Evolutionary conservation across 2,888 invertebrate genomes (phyloP), one percentile per base, ranked within the genome.

Genomic region (Operophtera brumata): DNA sequence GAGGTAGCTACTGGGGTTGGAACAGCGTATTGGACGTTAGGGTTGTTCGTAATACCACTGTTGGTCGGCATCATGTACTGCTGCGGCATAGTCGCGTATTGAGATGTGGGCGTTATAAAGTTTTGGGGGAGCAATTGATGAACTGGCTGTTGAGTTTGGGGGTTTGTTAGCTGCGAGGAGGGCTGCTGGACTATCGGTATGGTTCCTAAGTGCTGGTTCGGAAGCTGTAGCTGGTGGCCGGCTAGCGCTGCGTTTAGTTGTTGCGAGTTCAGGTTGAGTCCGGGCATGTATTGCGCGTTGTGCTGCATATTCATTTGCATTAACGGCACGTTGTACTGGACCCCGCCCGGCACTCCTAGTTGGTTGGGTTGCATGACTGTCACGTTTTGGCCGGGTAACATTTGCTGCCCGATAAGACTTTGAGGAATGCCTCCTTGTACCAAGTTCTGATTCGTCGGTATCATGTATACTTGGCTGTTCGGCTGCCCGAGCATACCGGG

Each of bases 321-420:
- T 2, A 88, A 57, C 0, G 88, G 87, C 49, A 89, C 75, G 39
- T 88, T 89, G 62, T 90, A 90, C 39, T 89, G 90, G 0, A 90
- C 83, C 0, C 86, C 86, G 1, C 82, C 83, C 0, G 78, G 83
- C 63, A 88, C 75, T n/a, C 82, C 81, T 1, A 90, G 62, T 52
- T 90, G 90, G 44, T 88, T 90, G 0, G 86, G 87, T 59, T 88
- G 89, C 85, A 90, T 87, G 2, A 90, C 87, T 0, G 89, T 87
- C 1, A 89, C 85, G 44, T 90, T 90, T 53, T 89, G 89, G 0
- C 88, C 88, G 0, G 80, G 76, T 28, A 89, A 55, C 34, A 89
- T 75, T 65, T 89, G 88, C 48, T 88, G 89, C 0, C 84, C 75
- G 6, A 86, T 67, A 11, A 89, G 26, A 0, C 86, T 86, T 6